Conservation (phyloP, 1,140 invertebrate genomes). For the Aphaenogaster floridana region DNA sequence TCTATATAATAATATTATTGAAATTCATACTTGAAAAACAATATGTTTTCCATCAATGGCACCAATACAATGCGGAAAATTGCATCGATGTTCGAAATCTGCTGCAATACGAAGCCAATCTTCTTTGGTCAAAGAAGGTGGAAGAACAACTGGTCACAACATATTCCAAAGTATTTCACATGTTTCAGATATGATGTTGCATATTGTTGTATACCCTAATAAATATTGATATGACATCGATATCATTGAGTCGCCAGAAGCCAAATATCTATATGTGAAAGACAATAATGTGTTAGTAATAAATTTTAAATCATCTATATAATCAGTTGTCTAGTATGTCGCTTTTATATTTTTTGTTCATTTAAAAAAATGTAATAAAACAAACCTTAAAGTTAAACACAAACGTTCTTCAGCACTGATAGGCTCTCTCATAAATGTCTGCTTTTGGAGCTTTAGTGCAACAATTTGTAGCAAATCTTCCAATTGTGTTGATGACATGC, state of each 20-base stretch:
- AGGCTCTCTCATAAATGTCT: too few relatives aligned
- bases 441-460: too few relatives aligned
- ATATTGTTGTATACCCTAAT: constrained; percentile 16
- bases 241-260: constrained; percentile 22
- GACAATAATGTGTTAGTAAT: not conserved
- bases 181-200: constrained; percentile 28
- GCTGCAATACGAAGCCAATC: not conserved
- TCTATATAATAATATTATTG: not conserved
- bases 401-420: too few relatives aligned
- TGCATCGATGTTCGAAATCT: constrained; percentile 1
- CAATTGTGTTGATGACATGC: too few relatives aligned
- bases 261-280: constrained; percentile 28
- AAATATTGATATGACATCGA: constrained; percentile 25
- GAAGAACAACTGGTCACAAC: not conserved
- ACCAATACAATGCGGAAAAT: constrained; percentile 22
- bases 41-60: constrained; percentile 15
- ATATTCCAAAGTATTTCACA: constrained; percentile 21
- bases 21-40: constrained; percentile 14
- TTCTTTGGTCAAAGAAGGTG: not conserved
- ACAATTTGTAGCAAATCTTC: too few relatives aligned
- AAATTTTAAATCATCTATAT: not conserved
- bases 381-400: too few relatives aligned
- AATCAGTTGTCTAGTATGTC: too few relatives aligned
- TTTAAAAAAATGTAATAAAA: too few relatives aligned
- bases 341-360: too few relatives aligned